Conservation (phyloP, 2,888 invertebrate genomes). For the Drosophila melanosoma region DNA sequence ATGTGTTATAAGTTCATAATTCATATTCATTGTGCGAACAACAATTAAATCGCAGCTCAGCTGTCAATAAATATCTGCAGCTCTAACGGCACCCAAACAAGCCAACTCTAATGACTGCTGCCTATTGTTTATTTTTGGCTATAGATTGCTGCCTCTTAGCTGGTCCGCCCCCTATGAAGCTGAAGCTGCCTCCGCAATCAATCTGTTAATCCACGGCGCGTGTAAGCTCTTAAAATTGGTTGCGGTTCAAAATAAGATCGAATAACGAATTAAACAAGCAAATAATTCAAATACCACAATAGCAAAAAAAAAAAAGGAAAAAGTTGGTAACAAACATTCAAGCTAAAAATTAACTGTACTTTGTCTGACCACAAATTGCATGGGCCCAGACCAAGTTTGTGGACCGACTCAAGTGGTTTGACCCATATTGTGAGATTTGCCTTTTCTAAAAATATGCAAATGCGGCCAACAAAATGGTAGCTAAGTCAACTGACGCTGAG, state of each 20-base stretch:
- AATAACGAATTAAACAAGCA: slow-evolving; percentile 33
- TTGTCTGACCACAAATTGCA: slow-evolving; percentile 6
- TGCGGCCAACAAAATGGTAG: slow-evolving; percentile 18
- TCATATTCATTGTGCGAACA: slow-evolving; percentile 43
- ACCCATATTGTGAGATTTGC: slow-evolving; percentile 40
- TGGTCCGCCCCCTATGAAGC: slow-evolving; percentile 42
- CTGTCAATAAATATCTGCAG: slow-evolving; percentile 56
- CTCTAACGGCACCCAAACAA: slow-evolving; percentile 64
- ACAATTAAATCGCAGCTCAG: slow-evolving; percentile 45
- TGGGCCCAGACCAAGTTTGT: background rate
- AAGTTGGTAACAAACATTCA: slow-evolving; percentile 16
- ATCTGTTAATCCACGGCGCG: slow-evolving; percentile 73
- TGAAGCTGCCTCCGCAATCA: slow-evolving; percentile 18
- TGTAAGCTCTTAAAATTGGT: slow-evolving; percentile 67
- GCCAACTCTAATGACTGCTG: slow-evolving; percentile 46
- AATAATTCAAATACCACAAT: slow-evolving; percentile 11
- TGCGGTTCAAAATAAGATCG: slow-evolving; percentile 36
- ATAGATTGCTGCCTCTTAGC: slow-evolving; percentile 2
- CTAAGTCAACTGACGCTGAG: slow-evolving; percentile 11
- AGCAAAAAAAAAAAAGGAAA: slow-evolving; percentile 12
- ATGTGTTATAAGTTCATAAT: slow-evolving; percentile 49
- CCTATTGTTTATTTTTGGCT: slow-evolving; percentile 14
- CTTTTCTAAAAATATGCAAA: slow-evolving; percentile 33
- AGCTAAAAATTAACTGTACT: slow-evolving; percentile 10
- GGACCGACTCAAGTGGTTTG: slow-evolving; percentile 38